phyloP scores from a whole-genome alignment of 2,888 invertebrate genomes.

The Plemyria rubiginata region DNA sequence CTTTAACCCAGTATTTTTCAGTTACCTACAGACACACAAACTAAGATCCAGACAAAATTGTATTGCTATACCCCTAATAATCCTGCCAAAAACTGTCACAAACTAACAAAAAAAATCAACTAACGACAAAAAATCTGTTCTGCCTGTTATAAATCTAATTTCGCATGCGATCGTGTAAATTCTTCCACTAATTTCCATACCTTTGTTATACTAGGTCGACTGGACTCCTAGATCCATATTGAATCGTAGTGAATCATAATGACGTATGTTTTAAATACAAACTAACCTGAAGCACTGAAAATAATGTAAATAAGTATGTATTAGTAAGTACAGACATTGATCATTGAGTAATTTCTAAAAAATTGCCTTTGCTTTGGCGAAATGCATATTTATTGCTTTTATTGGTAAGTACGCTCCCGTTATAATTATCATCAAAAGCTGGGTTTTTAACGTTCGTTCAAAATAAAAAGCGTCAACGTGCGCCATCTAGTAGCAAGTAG shows the following conservation, averaged over 20 bases:
- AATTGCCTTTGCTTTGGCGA: no score
- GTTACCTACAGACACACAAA: no score
- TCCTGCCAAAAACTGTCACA: no score
- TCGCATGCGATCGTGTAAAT: slow-evolving; percentile 5
- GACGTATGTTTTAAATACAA: not conserved
- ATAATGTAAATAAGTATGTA: no score
- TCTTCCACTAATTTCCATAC: slow-evolving; percentile 11
- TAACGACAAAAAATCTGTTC: no score
- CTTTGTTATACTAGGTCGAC: slow-evolving; percentile 11
- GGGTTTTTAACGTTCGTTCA: no score
- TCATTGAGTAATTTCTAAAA: no score
- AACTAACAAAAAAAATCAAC: no score
- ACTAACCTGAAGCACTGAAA: not conserved
- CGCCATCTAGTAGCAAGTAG: slow-evolving; percentile 29
- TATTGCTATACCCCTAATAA: no score
- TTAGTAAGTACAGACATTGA: not conserved
- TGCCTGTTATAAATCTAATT: slow-evolving; percentile 5
- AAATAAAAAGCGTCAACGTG: not conserved
- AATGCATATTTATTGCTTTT: not conserved
- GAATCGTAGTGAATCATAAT: slow-evolving; percentile 17
- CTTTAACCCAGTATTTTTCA: no score
- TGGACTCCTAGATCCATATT: slow-evolving; percentile 19
- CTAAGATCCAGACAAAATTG: no score
- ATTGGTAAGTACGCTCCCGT: not conserved
- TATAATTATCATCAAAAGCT: no score